Evolutionary conservation across 1,140 invertebrate genomes (phyloP).

Genomic region (Acromyrmex echinatior): DNA sequence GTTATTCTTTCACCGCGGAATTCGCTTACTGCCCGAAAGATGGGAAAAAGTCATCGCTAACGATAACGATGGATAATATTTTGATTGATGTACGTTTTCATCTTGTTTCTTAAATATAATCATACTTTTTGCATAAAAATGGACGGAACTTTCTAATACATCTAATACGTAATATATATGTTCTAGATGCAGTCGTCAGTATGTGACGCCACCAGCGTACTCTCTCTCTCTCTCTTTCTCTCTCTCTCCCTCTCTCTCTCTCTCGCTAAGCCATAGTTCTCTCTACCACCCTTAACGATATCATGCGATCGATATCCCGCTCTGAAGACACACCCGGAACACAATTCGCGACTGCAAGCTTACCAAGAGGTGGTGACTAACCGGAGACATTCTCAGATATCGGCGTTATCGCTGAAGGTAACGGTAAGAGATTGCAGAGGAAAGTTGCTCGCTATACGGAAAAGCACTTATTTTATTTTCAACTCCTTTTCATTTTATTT

Average conservation of each 20-base stretch:
- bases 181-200: conserved; percentile 49
- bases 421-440: conserved; percentile 58
- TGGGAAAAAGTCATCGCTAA: too few species aligned
- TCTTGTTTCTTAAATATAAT: too few species aligned
- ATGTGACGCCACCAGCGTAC: conserved; percentile 48
- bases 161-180: too few species aligned
- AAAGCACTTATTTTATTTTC: conserved; percentile 63
- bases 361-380: conserved; percentile 51
- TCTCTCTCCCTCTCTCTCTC: too few species aligned
- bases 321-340: conserved; percentile 3
- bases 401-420: conserved; percentile 66
- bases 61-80: too few species aligned
- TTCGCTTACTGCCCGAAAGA: too few species aligned
- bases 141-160: too few species aligned
- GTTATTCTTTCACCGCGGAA: too few species aligned
- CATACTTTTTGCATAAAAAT: too few species aligned
- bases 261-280: background rate
- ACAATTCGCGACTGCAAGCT: conserved; percentile 15
- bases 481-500: conserved; percentile 66
- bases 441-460: conserved; percentile 31
- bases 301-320: conserved; percentile 65
- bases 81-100: too few species aligned
- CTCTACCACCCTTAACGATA: background rate
- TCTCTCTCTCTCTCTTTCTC: too few species aligned
- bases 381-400: background rate